These are phyloP conservation scores for Ploceus nigricollis DNA, from an alignment of 2,113 vertebrate species.

Conservation along the genomic window DNA sequence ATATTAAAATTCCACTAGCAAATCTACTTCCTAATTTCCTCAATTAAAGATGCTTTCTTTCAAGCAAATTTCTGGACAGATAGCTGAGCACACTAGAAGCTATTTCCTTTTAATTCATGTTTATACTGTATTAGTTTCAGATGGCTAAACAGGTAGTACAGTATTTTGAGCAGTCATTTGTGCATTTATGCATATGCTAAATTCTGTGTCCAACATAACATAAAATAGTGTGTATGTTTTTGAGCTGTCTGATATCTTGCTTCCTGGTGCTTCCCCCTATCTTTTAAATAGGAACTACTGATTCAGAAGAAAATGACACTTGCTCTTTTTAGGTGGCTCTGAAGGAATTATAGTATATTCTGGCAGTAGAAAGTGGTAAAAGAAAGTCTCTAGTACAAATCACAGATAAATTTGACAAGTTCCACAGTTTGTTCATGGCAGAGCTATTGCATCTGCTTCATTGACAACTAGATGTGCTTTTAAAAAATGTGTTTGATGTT, in stretches of 20 bases:
- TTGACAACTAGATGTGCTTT: background rate
- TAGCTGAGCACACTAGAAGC: background rate
- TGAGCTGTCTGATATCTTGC: background rate
- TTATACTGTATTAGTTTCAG: constrained; percentile 1
- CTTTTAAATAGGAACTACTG: background rate
- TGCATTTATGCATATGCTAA: background rate
- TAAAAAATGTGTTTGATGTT: background rate
- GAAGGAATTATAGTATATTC: background rate
- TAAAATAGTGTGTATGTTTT: background rate
- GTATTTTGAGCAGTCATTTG: background rate
- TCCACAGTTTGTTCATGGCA: background rate
- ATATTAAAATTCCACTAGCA: background rate
- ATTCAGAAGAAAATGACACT: background rate
- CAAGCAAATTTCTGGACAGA: background rate
- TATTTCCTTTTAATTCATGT: background rate
- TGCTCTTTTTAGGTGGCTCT: background rate
- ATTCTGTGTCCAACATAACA: background rate
- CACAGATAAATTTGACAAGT: background rate
- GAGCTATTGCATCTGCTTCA: background rate
- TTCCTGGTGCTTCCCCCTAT: background rate
- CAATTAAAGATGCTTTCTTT: background rate
- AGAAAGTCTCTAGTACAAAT: background rate
- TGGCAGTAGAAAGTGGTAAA: background rate
- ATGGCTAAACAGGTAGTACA: background rate
- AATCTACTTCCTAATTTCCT: background rate